phyloP scores from a whole-genome alignment of 1,140 invertebrate genomes.

The Melanaphis sacchari region DNA sequence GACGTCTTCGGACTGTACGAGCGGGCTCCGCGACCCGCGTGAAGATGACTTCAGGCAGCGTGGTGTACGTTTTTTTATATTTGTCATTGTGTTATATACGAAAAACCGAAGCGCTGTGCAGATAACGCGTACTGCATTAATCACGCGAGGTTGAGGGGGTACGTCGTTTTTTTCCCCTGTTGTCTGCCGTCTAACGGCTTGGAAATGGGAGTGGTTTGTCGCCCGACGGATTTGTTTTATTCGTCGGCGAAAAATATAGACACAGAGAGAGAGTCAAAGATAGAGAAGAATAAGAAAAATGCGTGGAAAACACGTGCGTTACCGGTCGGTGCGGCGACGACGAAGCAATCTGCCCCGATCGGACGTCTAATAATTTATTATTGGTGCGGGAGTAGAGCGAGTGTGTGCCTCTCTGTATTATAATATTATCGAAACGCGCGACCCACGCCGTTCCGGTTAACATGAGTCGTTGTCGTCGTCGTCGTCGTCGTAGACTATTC shows the following conservation, averaged over 20 bases:
- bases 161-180: neutral
- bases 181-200: neutral
- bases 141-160: neutral
- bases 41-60: neutral
- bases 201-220: neutral
- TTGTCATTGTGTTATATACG: neutral
- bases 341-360: constrained; percentile 19
- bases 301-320: constrained; percentile 26
- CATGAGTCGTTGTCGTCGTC: neutral
- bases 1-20: neutral
- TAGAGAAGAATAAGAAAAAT: neutral
- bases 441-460: constrained; percentile 35
- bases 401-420: neutral
- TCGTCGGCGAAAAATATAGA: constrained; percentile 10
- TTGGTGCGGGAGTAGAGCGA: constrained; percentile 10
- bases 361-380: constrained; percentile 23
- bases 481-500: neutral
- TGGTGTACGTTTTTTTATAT: neutral
- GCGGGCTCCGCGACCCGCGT: neutral
- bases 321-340: neutral
- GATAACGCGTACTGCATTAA: constrained; percentile 28
- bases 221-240: neutral
- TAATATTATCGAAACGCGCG: neutral
- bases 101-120: neutral
- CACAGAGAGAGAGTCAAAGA: neutral